Evolutionary conservation across 2,888 invertebrate genomes (phyloP).

Genomic region (Hofmannophila pseudospretella): DNA sequence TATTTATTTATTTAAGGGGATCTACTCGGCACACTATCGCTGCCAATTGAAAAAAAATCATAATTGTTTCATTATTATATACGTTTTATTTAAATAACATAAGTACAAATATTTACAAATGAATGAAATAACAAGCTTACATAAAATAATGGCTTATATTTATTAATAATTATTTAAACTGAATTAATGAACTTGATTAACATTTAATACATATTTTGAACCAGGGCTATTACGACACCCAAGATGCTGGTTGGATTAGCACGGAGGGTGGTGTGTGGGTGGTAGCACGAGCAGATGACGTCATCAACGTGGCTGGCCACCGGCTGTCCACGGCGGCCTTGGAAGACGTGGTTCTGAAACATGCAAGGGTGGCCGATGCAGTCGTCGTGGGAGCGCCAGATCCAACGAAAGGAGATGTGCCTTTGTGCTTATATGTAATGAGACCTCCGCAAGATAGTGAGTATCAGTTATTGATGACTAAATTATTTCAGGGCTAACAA

Average conservation of each 20-base stretch:
- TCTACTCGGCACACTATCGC: no score
- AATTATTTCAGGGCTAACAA: no score
- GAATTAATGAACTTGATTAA: no score
- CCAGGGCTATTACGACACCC: constrained; percentile 94
- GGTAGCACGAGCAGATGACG: constrained; percentile 94
- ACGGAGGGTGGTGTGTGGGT: constrained; percentile 91
- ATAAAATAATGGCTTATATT: no score
- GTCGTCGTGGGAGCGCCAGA: constrained; percentile 95
- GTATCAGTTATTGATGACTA: background rate
- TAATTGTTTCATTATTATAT: no score
- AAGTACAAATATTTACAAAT: no score
- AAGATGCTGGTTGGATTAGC: constrained; percentile 95
- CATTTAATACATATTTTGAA: no score
- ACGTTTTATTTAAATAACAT: no score
- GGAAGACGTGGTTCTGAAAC: constrained; percentile 93
- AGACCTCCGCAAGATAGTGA: constrained; percentile 73
- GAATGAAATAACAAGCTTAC: no score
- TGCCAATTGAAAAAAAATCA: no score
- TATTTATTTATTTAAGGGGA: no score
- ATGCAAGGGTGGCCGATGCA: constrained; percentile 90
- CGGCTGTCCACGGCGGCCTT: constrained; percentile 92
- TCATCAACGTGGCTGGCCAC: constrained; percentile 97
- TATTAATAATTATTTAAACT: no score
- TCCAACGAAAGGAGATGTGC: constrained; percentile 92
- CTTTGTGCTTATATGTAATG: constrained; percentile 90